phyloP scores from a whole-genome alignment of 2,797 vertebrate genomes.

The Vipera ursinii region DNA sequence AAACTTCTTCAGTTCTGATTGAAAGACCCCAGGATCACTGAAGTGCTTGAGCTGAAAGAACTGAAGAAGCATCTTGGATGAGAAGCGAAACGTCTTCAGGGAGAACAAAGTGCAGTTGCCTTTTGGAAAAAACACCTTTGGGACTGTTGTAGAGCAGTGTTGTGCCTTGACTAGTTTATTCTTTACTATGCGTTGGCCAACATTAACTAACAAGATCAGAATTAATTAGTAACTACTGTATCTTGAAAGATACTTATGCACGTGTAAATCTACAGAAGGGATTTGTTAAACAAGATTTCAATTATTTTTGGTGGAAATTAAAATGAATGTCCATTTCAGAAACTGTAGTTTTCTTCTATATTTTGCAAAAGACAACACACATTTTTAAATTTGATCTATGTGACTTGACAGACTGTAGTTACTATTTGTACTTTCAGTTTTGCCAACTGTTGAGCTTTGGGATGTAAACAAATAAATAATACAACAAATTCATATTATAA shows the following conservation, averaged over 20 bases:
- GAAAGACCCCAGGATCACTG: neutral
- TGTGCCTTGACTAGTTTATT: neutral
- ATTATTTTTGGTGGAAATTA: neutral
- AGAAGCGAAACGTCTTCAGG: neutral
- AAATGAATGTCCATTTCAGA: neutral
- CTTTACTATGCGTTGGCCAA: neutral
- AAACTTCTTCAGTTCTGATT: neutral
- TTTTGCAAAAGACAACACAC: neutral
- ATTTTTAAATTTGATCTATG: neutral
- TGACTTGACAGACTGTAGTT: neutral
- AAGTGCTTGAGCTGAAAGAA: neutral
- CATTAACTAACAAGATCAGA: neutral
- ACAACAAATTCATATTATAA: neutral
- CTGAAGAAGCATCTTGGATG: neutral
- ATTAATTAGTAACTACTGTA: neutral
- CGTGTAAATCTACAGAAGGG: neutral
- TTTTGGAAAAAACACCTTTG: neutral
- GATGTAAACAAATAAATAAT: neutral
- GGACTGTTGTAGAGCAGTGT: neutral
- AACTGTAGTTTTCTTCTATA: neutral
- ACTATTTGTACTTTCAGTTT: neutral
- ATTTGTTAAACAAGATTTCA: neutral
- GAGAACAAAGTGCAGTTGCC: neutral
- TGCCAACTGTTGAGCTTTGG: neutral
- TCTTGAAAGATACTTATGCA: neutral